Base-by-base conservation (phyloP, 2,113 vertebrate species). In the Drymodes brunneopygia region DNA sequence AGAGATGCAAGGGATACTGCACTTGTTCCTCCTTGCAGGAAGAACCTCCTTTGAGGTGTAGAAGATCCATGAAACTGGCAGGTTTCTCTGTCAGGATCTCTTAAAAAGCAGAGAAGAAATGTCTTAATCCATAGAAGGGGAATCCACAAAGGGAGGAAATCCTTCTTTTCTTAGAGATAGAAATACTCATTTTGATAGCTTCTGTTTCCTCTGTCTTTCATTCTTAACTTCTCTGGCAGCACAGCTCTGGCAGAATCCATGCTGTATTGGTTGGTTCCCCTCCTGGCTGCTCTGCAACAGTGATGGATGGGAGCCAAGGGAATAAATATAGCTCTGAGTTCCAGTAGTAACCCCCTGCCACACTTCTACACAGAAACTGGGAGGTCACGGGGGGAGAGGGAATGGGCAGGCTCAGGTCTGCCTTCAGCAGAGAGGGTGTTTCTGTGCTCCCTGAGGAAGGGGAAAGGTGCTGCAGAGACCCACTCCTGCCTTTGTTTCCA, bases 181-280 rank as follows among this genome's bases (percentile, higher is more conserved):
- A 80, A 80, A 94, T 88, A 82, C 69, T 87, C 35, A 45, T 85
- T 92, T 92, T 92, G 93, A 75, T 96, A 81, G 82, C 85, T 90
- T 81, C 93, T 94, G 90, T 80, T 87, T 94, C 38, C 45, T 86
- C 73, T 51, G 40, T 81, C 86, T 92, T 95, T 95, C 95, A 96
- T 95, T 95, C 96, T 96, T 96, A 95, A 96, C 93, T 96, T 95
- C 69, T 78, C 94, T 96, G 95, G 94, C 93, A 95, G 81, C 84
- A 67, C 60, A 81, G 21, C 28, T 94, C 94, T 96, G 95, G 93
- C 96, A 97, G 95, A 93, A 92, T 67, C 92, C 86, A 53, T 88
- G 92, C 92, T 96, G 94, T 86, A 96, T 96, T 88, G 94, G 94
- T 95, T 94, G 95, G 95, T 94, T 96, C 90, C 88, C 91, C 93